These are phyloP conservation scores for Hycleus phaleratus DNA, from an alignment of 1,140 invertebrate genomes.

Conservation along the genomic window DNA sequence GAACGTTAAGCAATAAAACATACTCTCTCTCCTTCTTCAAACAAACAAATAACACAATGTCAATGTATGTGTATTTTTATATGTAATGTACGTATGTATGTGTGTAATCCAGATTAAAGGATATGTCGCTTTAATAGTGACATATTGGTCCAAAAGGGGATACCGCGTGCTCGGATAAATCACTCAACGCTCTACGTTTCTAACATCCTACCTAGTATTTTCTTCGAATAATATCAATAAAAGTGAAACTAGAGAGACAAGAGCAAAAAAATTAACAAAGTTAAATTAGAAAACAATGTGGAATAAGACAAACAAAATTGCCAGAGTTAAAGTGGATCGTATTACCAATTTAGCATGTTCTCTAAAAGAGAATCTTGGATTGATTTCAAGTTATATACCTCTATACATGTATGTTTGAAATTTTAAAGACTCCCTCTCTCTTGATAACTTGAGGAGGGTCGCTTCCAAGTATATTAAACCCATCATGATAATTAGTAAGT, in stretches of 20 bases:
- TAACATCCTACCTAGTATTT: no score
- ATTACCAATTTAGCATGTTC: slow-evolving; percentile 16
- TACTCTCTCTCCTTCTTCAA: slow-evolving; percentile 4
- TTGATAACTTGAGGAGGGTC: slow-evolving; percentile 3
- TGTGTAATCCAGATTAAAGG: slow-evolving; percentile 29
- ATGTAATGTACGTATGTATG: no score
- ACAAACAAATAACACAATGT: slow-evolving; percentile 27
- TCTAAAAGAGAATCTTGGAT: no score
- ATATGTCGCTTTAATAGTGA: slow-evolving; percentile 30
- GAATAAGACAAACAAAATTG: neutral
- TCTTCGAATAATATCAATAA: no score
- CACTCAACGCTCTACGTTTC: slow-evolving; percentile 4
- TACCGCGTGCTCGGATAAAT: slow-evolving; percentile 21
- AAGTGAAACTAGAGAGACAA: no score
- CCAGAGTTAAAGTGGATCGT: slow-evolving; percentile 4
- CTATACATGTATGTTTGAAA: slow-evolving; percentile 1
- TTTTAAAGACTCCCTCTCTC: neutral
- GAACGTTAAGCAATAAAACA: slow-evolving; percentile 23
- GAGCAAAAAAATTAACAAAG: neutral
- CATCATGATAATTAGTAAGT: slow-evolving; percentile 17
- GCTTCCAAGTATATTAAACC: no score
- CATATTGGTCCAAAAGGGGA: slow-evolving; percentile 24
- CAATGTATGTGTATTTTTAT: no score
- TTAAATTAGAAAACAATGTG: neutral
- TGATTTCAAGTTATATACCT: neutral